Percentiles rank a stretch among this genome's conserved stretches.
Evolutionary conservation across 2,113 vertebrate species (phyloP).

Genomic region (Chamaetylas fuelleborni): DNA sequence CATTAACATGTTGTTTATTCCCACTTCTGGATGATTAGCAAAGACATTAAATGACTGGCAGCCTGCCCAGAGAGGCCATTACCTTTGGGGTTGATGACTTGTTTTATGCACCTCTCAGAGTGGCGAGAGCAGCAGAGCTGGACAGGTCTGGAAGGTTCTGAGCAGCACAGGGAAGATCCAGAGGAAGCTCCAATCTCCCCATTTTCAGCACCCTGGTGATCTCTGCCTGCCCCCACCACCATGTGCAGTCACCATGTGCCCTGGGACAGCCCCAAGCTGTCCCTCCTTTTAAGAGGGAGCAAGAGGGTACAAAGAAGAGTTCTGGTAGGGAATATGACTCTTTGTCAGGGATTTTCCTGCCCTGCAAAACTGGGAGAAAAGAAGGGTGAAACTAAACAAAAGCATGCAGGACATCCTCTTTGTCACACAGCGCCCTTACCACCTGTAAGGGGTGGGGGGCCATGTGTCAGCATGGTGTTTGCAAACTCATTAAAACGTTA

Average conservation of each 20-base stretch:
- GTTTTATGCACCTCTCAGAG: background rate
- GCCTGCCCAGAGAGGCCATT: conserved; percentile 15
- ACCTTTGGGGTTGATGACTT: conserved; percentile 30
- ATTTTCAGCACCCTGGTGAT: fast-evolving
- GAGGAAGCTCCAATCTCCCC: background rate
- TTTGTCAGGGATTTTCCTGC: background rate
- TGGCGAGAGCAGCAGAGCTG: background rate
- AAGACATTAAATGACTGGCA: conserved; percentile 31
- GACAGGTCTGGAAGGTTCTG: background rate
- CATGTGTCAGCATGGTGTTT: fast-evolving
- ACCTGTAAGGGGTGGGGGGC: background rate
- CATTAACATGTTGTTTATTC: conserved; percentile 33
- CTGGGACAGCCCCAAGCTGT: background rate
- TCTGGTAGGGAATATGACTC: fast-evolving
- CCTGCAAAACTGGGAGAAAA: fast-evolving
- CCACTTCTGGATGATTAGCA: background rate
- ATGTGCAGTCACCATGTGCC: fast-evolving
- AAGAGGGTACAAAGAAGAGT: background rate
- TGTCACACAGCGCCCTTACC: no score
- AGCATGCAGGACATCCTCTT: background rate
- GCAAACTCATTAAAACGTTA: background rate
- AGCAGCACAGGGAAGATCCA: background rate
- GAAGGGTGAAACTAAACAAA: background rate
- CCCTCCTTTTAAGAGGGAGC: background rate
- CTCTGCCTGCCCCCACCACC: background rate